Evolutionary conservation across 2,888 invertebrate species (phyloP), one percentile per base, ranked within the genome.

Genomic region (Conomelus anceps): DNA sequence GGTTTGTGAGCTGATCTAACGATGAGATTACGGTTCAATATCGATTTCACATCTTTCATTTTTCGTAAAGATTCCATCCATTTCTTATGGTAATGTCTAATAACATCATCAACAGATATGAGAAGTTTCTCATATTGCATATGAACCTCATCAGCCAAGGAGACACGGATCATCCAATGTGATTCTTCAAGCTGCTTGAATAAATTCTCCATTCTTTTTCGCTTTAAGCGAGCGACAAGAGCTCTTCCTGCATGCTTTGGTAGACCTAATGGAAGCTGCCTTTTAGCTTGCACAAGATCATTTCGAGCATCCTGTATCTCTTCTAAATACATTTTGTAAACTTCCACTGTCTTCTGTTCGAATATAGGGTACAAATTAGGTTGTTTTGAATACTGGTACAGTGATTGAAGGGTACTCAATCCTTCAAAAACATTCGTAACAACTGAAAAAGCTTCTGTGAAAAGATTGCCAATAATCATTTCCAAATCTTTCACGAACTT

Each of bases 401-500:
- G 95, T 0, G 96, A 95, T 91, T 95, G 96, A 6, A 98, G 94
- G 0, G 96, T 95, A 90, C 97, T 96, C 11, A 98, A 94, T 0
- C 96, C 97, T 92, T 98, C 97, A 91, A 97, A 97, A 0, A 98
- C 95, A 91, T 97, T 97, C 88, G 96, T 96, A 9, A 97, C 95
- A 9, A 96, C 95, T 91, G 96, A 96, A 92, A 98, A 98, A 0
- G 97, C 96, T 0, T 96, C 95, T 87, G 96, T 95, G 84, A 97
- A 96, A 9, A 98, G 94, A 92, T 98, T 98, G 93, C 98, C 97
- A 91, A 98, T 95, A 91, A 97, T 96, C 91, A 97, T 95, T 91
- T 97, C 95, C 89, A 95, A 92, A 89, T 94, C 94, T 89, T 94
- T 94, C 22, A 95, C 93, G 20, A 94, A 93, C 3, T 93, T 92